Conservation (phyloP, 2,888 invertebrate genomes). For the Nemapogon koenigi region DNA sequence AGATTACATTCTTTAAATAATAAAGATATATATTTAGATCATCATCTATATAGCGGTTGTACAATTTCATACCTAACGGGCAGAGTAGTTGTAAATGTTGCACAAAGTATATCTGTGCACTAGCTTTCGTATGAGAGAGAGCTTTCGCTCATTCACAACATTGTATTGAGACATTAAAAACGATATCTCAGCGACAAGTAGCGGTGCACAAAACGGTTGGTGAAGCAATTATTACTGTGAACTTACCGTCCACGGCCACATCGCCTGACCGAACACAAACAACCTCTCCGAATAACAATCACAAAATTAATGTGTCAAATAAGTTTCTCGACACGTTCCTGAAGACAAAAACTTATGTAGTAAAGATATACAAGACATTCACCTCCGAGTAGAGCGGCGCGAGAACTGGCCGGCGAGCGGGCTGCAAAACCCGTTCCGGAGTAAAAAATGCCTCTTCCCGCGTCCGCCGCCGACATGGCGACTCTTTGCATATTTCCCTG, state of each 20-base stretch:
- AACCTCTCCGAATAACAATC: conserved; percentile 7
- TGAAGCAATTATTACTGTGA: conserved; percentile 2
- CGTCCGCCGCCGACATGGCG: conserved; percentile 41
- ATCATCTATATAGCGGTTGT: no score
- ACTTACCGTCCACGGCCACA: conserved; percentile 13
- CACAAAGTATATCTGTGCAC: no score
- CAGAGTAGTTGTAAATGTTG: no score
- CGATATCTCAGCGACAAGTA: conserved; percentile 7
- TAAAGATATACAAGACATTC: conserved; percentile 39
- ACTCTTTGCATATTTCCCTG: conserved; percentile 54
- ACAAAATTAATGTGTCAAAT: conserved; percentile 17
- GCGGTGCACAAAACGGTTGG: conserved; percentile 4
- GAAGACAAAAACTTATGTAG: conserved; percentile 1
- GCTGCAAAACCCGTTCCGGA: conserved; percentile 65
- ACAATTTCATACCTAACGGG: no score
- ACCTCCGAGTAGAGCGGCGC: conserved; percentile 51
- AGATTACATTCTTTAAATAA: no score
- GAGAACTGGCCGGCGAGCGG: conserved; percentile 69
- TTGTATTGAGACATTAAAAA: conserved; percentile 18
- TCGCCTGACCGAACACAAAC: conserved; percentile 19
- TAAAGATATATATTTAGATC: no score
- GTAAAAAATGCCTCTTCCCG: conserved; percentile 62
- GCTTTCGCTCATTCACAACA: conserved; percentile 37
- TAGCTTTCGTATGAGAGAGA: conserved; percentile 25
- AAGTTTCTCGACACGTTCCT: conserved; percentile 10